Conservation (phyloP, 2,888 invertebrate genomes). For the Tetheella fluctuosa region DNA sequence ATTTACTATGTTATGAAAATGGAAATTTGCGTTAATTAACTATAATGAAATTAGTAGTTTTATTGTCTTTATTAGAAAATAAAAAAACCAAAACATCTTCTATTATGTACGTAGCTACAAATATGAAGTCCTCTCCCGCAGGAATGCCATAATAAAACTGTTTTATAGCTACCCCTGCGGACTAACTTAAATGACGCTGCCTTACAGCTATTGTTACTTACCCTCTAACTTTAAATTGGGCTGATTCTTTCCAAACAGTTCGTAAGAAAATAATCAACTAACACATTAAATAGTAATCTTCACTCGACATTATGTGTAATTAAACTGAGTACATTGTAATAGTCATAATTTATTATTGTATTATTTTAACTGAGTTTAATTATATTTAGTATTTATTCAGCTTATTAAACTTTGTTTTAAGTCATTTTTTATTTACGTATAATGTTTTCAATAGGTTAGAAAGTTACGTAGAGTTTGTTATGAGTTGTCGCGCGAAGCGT, state of each 20-base stretch:
- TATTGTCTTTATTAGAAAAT: too few relatives aligned
- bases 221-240: constrained; percentile 43
- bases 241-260: constrained; percentile 13
- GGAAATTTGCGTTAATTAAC: too few relatives aligned
- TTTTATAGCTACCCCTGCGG: neutral
- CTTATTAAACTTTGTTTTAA: neutral
- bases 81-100: neutral
- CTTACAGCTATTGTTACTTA: constrained; percentile 28
- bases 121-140: neutral
- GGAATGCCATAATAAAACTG: constrained; percentile 2
- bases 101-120: neutral
- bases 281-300: constrained; percentile 7
- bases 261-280: neutral
- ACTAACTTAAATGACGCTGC: constrained; percentile 23
- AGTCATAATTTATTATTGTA: neutral
- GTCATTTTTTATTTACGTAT: neutral
- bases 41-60: too few relatives aligned
- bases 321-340: constrained; percentile 7
- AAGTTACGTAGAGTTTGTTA: constrained; percentile 26
- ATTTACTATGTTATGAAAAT: too few relatives aligned
- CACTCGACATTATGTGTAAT: constrained; percentile 4
- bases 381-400: neutral
- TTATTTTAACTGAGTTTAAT: neutral
- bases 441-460: neutral
- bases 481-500: constrained; percentile 30